Base-by-base conservation (phyloP, 2,797 vertebrate species). In the Thalassophryne amazonica region DNA sequence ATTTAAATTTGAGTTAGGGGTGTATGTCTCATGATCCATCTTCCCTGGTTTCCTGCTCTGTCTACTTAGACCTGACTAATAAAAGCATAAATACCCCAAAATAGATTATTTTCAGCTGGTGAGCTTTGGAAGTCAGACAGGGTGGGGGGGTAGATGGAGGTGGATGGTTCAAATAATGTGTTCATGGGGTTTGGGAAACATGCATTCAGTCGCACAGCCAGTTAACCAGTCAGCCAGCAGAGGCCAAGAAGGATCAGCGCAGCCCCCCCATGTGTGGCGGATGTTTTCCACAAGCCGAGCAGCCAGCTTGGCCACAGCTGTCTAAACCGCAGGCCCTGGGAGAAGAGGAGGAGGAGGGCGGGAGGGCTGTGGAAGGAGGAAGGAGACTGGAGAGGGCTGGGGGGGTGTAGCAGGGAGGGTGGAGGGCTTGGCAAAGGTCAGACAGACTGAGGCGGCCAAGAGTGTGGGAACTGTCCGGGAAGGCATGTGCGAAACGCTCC, bases 221-320 rank as follows among this genome's bases (percentile, higher is more conserved):
- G 58, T 25, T 50, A 58, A 45, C 10, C 69, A 60, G 52, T 16
- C 69, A 77, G 64, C 52, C 36, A 53, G 79, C 65, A 74, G 71
- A 77, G 76, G 81, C 76, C 74, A 70, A 69, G 62, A 61, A 66
- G 81, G 76, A 81, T 83, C 79, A 84, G 62, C 59, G 64, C 75
- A 78, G 80, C 73, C 76, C 86, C n/a, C 87, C 84, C 89, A 87
- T 91, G 89, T 92, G 90, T 88, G 90, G 93, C 91, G 94, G 94
- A 94, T 94, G 94, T 94, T 93, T 93, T 94, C 90, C 66, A 90
- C 90, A 91, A 91, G 85, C 86, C 66, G 69, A 73, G 34, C 84
- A 88, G 88, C 86, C 93, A 94, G 94, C 93, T 95, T 93, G 91
- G 89, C 91, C 91, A 84, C 85, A 90, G 56, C 89, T 92, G 80